Percentiles rank a stretch among this genome's conserved stretches.
phyloP scores from a whole-genome alignment of 2,888 invertebrate species.

The Bombylius major region DNA sequence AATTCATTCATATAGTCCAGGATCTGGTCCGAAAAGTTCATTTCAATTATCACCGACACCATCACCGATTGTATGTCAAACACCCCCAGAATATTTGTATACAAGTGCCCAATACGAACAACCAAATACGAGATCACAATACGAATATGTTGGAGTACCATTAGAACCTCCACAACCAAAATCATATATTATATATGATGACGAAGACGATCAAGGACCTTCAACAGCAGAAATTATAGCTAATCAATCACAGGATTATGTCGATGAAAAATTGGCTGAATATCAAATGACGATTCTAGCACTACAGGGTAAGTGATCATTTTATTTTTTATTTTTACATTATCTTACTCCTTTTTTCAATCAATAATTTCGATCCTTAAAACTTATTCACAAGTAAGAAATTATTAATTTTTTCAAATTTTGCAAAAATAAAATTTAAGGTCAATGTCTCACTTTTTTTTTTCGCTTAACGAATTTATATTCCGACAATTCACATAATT shows the following conservation, averaged over 20 bases:
- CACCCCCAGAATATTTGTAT: constrained; percentile 47
- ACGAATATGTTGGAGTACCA: constrained; percentile 62
- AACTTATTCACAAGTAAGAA: too few species aligned
- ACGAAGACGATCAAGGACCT: constrained; percentile 65
- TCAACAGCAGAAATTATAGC: constrained; percentile 87
- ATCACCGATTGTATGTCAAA: constrained; percentile 47
- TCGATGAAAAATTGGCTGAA: constrained; percentile 86
- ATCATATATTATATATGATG: constrained; percentile 46
- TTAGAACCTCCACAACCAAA: constrained; percentile 58
- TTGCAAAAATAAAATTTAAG: too few species aligned
- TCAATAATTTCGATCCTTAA: too few species aligned
- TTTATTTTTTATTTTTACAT: background rate
- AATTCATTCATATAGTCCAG: constrained; percentile 31
- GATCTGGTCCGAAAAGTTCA: constrained; percentile 26
- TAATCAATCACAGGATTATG: constrained; percentile 86
- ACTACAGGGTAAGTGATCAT: constrained; percentile 61
- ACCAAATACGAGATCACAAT: constrained; percentile 40
- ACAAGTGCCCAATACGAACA: constrained; percentile 6
- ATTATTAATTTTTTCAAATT: too few species aligned
- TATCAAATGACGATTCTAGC: constrained; percentile 85
- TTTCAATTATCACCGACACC: constrained; percentile 41
- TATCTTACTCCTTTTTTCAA: too few species aligned
- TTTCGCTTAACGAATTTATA: too few species aligned
- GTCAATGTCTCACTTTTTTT: too few species aligned
- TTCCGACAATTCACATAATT: too few species aligned